These are phyloP conservation scores for Notodonta dromedarius DNA, from an alignment of 2,888 invertebrate species.

Conservation along the genomic window DNA sequence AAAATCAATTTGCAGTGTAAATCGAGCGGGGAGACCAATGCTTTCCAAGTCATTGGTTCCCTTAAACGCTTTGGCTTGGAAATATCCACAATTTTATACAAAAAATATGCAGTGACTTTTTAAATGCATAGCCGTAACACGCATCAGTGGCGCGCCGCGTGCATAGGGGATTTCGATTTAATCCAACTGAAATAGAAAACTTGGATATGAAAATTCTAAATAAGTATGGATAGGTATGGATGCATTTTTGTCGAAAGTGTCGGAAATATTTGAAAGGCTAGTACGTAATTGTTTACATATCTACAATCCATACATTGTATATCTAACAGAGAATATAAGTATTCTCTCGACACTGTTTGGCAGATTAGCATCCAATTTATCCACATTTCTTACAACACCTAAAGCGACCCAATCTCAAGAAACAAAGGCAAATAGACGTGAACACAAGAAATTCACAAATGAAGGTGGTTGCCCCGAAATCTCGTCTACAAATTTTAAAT, in stretches of 20 bases:
- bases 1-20: constrained; percentile 82
- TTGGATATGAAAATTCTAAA: constrained; percentile 18
- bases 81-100: constrained; percentile 68
- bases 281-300: no score
- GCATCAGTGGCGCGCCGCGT: constrained; percentile 26
- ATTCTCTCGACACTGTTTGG: no score
- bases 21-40: constrained; percentile 78
- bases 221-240: no score
- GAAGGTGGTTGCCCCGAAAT: constrained; percentile 30
- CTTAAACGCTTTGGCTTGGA: constrained; percentile 71
- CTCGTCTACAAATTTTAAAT: constrained; percentile 53
- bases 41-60: constrained; percentile 78
- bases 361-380: no score
- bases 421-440: constrained; percentile 3
- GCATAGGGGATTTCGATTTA: constrained; percentile 35
- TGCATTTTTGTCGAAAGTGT: no score
- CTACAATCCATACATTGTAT: no score
- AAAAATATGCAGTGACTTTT: constrained; percentile 52
- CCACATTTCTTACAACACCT: no score
- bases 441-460: constrained; percentile 14
- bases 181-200: constrained; percentile 34
- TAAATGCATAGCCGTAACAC: constrained; percentile 44
- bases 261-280: no score
- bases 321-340: no score
- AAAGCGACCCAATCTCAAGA: neutral